Percentiles rank a stretch among this genome's conserved stretches.
These are phyloP conservation scores for Acipenser oxyrinchus DNA, from an alignment of 2,797 vertebrate species.

Conservation along the genomic window DNA sequence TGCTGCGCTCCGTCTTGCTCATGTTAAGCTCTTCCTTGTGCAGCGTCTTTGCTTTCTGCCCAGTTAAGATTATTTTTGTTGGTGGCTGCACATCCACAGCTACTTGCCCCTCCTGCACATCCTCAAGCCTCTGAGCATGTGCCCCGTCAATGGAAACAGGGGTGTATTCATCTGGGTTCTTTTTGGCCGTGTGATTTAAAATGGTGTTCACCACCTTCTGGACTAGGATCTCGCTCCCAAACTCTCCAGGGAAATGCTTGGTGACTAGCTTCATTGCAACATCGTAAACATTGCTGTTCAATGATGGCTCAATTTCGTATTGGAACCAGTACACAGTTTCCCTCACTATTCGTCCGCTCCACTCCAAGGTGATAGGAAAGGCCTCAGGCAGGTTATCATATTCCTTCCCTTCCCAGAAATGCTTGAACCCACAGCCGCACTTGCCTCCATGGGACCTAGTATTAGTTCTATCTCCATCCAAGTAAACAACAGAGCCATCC, in stretches of 20 bases:
- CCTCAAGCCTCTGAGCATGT: conserved; percentile 66
- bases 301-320: conserved; percentile 72
- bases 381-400: conserved; percentile 96
- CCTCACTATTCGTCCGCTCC: conserved; percentile 84
- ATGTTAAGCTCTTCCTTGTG: conserved; percentile 96
- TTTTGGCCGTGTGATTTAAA: conserved; percentile 94
- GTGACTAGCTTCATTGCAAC: conserved; percentile 97
- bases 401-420: conserved; percentile 93
- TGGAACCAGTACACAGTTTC: conserved; percentile 98
- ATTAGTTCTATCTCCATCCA: conserved; percentile 92
- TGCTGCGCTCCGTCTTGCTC: conserved; percentile 86
- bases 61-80: conserved; percentile 93
- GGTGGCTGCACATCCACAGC: conserved; percentile 65
- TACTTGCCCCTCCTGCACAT: conserved; percentile 54
- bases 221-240: conserved; percentile 92
- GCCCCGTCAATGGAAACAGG: conserved; percentile 87
- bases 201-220: conserved; percentile 98
- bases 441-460: conserved; percentile 84
- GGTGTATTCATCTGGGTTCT: conserved; percentile 90
- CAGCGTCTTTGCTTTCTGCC: conserved; percentile 89
- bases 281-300: conserved; percentile 96
- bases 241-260: conserved; percentile 96
- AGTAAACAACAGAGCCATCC: conserved; percentile 78
- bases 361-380: conserved; percentile 94
- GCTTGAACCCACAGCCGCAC: conserved; percentile 95